These are phyloP conservation scores for Picus viridis DNA, from an alignment of 2,797 vertebrate species.

Conservation along the genomic window DNA sequence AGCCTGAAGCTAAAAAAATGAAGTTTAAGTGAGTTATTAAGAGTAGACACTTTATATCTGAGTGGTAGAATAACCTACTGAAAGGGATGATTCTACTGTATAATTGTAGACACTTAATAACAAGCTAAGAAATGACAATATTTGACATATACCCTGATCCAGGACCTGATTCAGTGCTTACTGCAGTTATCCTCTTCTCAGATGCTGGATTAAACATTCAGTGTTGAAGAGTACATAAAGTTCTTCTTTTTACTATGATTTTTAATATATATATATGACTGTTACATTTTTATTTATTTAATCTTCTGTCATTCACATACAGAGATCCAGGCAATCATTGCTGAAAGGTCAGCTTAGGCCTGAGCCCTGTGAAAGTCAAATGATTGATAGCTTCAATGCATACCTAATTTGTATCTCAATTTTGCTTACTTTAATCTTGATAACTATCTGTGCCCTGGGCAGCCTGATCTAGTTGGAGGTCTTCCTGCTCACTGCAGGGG, in stretches of 20 bases:
- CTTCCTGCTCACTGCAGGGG: no score
- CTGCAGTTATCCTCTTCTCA: neutral
- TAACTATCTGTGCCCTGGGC: neutral
- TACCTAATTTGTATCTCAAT: neutral
- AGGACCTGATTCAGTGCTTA: conserved; percentile 9
- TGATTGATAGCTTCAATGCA: neutral
- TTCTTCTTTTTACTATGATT: neutral
- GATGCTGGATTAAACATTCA: neutral
- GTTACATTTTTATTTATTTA: conserved; percentile 10
- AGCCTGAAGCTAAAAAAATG: conserved; percentile 31
- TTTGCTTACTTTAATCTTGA: neutral
- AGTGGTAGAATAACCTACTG: neutral
- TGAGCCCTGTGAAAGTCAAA: neutral
- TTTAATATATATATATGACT: neutral
- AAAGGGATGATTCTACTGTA: neutral
- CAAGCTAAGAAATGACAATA: neutral
- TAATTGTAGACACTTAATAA: conserved; percentile 29
- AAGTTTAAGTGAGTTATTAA: conserved; percentile 57
- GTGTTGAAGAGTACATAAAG: neutral
- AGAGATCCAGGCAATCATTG: neutral
- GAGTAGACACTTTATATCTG: neutral
- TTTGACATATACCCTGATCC: neutral
- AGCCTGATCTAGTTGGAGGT: no score
- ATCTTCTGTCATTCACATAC: neutral
- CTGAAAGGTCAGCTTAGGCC: neutral